Evolutionary conservation across 2,113 vertebrate genomes (phyloP), one percentile per base, ranked within the genome.

Genomic region (Tauraco erythrolophus): DNA sequence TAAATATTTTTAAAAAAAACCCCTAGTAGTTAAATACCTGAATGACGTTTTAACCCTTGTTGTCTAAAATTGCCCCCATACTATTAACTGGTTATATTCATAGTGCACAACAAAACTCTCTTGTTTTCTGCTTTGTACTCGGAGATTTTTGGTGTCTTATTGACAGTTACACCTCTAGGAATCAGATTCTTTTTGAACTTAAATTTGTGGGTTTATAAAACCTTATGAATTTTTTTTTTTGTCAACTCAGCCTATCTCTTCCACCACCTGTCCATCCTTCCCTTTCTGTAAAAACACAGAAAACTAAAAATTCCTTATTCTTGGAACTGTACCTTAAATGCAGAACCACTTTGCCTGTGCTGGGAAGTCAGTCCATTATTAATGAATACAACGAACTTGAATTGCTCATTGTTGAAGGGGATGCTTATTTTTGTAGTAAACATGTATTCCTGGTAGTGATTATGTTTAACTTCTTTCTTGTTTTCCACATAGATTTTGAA

Each of bases 31-130:
- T 64, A 61, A 70, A 28, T 71, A 33, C 6, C 11, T 76, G 46
- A 68, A 56, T 54, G 11, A 85, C 3, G 2, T 88, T n/a, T 66
- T 93, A 92, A 53, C 7, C 5, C 6, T 85, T 3, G 19, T 1
- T 48, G 10, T 41, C 4, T 17, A 92, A 82, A 85, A 58, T 75
- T 4, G 4, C 5, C 11, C 21, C 19, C 4, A 45, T 61, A 24
- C 18, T 48, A 2, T 61, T 33, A 43, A 41, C 22, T 50, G 10
- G 6, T 39, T 69, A 10, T 15, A 30, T 3, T 51, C 1, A 0
- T 22, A 24, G 84, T 74, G 21, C 9, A 19, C 6, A 23, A 33
- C 7, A 66, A 17, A 43, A 14, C 17, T 48, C 12, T 7, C 0
- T 37, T 74, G 15, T n/a, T 41, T 68, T 58, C 30, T 45, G 4